Conservation (phyloP, 2,888 invertebrate species). For the Limenitis camilla region DNA sequence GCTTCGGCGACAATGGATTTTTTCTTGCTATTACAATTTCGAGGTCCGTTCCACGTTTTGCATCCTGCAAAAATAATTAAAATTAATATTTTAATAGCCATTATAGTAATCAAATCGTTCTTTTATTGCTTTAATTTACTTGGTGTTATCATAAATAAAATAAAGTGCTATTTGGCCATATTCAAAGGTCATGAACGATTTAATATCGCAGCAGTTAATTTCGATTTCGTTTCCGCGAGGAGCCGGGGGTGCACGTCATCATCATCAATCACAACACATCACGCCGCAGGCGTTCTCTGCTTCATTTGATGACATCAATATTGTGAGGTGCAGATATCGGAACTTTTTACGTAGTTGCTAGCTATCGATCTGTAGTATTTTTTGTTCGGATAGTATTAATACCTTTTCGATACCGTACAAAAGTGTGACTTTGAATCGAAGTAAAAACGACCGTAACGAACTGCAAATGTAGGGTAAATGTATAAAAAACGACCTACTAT, state of each 20-base stretch:
- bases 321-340: constrained; percentile 15
- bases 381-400: background rate
- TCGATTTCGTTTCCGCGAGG: constrained; percentile 38
- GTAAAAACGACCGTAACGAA: no score
- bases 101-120: background rate
- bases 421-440: no score
- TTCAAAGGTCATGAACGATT: constrained; percentile 2
- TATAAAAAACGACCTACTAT: no score
- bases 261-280: constrained; percentile 57
- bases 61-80: constrained; percentile 73
- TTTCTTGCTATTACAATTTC: constrained; percentile 88
- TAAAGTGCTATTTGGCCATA: background rate
- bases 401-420: no score
- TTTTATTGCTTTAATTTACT: no score
- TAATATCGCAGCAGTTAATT: constrained; percentile 29
- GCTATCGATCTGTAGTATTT: background rate
- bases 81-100: background rate
- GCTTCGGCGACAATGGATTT: constrained; percentile 84
- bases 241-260: constrained; percentile 39
- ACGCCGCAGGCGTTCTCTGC: constrained; percentile 37
- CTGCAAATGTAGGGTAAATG: no score
- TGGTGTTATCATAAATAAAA: no score
- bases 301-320: constrained; percentile 40
- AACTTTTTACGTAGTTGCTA: constrained; percentile 8
- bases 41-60: constrained; percentile 85